These are phyloP conservation scores for Apis cerana DNA, from an alignment of 1,140 invertebrate genomes.

Conservation along the genomic window DNA sequence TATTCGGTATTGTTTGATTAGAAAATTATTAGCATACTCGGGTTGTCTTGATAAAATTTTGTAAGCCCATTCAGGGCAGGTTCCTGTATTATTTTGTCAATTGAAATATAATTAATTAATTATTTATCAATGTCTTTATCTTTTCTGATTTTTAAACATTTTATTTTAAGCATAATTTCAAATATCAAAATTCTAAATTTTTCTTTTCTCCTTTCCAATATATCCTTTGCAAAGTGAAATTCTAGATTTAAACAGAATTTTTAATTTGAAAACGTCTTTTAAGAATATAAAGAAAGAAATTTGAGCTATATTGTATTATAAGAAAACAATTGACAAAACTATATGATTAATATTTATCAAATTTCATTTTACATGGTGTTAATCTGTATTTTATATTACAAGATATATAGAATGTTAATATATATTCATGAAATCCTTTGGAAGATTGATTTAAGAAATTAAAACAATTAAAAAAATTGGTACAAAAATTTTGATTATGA, in stretches of 20 bases:
- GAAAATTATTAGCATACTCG: slow-evolving; percentile 47
- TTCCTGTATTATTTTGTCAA: slow-evolving; percentile 63
- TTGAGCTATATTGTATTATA: too few relatives aligned
- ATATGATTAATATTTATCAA: too few relatives aligned
- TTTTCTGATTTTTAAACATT: not conserved
- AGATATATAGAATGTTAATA: too few relatives aligned
- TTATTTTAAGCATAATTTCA: not conserved
- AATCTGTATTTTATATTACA: too few relatives aligned
- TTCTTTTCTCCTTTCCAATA: not conserved
- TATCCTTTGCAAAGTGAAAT: not conserved
- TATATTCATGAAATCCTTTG: too few relatives aligned
- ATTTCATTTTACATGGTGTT: too few relatives aligned
- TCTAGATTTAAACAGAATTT: not conserved
- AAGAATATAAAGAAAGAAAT: too few relatives aligned
- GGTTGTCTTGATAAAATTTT: slow-evolving; percentile 55
- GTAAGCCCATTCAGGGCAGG: slow-evolving; percentile 60
- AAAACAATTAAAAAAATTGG: too few relatives aligned
- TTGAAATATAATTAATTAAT: slow-evolving; percentile 58
- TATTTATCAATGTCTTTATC: slow-evolving; percentile 15
- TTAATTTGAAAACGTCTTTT: not conserved
- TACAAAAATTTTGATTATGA: too few relatives aligned
- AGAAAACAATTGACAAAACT: too few relatives aligned
- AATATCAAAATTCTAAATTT: not conserved
- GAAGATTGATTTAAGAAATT: too few relatives aligned
- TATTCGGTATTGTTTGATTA: slow-evolving; percentile 19